Evolutionary conservation across 2,888 invertebrate genomes (phyloP).

Genomic region (Aromia moschata): DNA sequence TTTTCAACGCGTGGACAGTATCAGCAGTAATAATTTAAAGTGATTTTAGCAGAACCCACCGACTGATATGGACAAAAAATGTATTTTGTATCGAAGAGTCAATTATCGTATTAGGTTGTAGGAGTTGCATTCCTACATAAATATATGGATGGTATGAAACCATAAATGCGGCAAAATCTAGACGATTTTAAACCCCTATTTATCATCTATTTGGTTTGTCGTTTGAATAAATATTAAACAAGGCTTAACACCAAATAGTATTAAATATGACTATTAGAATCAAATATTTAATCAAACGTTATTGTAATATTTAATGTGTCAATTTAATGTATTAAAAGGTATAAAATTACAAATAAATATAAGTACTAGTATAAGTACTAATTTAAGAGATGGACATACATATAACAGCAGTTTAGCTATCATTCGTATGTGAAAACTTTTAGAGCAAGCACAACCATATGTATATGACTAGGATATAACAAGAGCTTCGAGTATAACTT

Average conservation of each 20-base stretch:
- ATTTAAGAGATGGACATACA: no score
- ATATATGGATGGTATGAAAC: not conserved
- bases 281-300: slow-evolving; percentile 26
- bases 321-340: not conserved
- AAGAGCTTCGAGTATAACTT: no score
- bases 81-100: slow-evolving; percentile 44
- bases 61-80: slow-evolving; percentile 31
- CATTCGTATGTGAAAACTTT: no score
- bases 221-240: slow-evolving; percentile 30
- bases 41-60: slow-evolving; percentile 30
- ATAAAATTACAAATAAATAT: not conserved
- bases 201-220: slow-evolving; percentile 24
- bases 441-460: no score
- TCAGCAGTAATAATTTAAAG: slow-evolving; percentile 29
- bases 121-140: not conserved
- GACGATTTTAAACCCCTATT: slow-evolving; percentile 35
- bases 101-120: slow-evolving; percentile 39
- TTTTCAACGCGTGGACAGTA: slow-evolving; percentile 45
- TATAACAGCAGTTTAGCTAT: not conserved
- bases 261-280: slow-evolving; percentile 28
- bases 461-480: no score
- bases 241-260: slow-evolving; percentile 47
- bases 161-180: slow-evolving; percentile 1
- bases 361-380: not conserved
- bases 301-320: slow-evolving; percentile 14